These are phyloP conservation scores for Pecten maximus DNA, from an alignment of 2,888 invertebrate species.

Conservation along the genomic window DNA sequence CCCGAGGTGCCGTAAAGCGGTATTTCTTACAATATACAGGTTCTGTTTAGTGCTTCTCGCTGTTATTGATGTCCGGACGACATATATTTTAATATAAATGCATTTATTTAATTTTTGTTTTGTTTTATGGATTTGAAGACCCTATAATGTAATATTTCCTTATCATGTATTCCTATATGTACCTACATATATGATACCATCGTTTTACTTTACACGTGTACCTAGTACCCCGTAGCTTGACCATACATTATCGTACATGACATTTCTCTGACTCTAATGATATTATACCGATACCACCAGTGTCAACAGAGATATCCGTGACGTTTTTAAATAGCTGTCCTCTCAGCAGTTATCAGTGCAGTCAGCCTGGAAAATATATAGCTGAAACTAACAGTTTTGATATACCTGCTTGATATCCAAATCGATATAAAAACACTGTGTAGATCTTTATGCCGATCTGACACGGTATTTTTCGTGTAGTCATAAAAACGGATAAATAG, in stretches of 20 bases:
- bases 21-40: background rate
- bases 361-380: slow-evolving; percentile 20
- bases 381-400: background rate
- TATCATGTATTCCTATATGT: background rate
- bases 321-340: slow-evolving; percentile 35
- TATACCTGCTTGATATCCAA: background rate
- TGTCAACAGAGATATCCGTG: background rate
- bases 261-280: slow-evolving; percentile 30
- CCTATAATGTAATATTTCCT: background rate
- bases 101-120: background rate
- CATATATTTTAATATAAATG: background rate
- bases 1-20: background rate
- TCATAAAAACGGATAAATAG: background rate
- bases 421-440: background rate
- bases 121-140: background rate
- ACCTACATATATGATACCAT: background rate
- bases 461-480: background rate
- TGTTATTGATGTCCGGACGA: background rate
- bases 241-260: background rate
- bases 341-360: slow-evolving; percentile 8
- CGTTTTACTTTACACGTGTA: background rate
- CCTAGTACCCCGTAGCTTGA: background rate
- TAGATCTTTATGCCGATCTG: background rate
- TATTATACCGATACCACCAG: background rate
- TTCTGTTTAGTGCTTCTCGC: background rate